A percentile compares a stretch with the other conserved stretches of the same genome.
These are phyloP conservation scores for Himantopus leucocephalus DNA, from an alignment of 2,113 vertebrate species.

Conservation along the genomic window DNA sequence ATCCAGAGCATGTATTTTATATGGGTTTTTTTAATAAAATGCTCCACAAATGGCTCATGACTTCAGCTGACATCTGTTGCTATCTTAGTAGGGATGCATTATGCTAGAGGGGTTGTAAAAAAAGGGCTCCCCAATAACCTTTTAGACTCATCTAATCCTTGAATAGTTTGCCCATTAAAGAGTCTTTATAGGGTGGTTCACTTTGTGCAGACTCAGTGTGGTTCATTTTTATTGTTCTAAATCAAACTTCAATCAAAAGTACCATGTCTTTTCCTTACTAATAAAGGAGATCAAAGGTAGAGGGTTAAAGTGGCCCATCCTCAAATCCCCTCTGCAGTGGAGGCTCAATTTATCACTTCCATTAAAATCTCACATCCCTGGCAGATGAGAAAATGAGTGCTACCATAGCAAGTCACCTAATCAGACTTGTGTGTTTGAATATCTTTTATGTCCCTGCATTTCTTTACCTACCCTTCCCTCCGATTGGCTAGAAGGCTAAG, in stretches of 20 bases:
- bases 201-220: neutral
- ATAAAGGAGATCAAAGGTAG: neutral
- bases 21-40: neutral
- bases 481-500: neutral
- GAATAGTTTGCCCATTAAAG: neutral
- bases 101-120: neutral
- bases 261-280: neutral
- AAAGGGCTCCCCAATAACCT: accelerated
- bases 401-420: neutral
- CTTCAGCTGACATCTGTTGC: neutral
- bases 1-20: neutral
- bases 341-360: neutral
- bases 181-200: neutral
- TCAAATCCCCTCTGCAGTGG: neutral
- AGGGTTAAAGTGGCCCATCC: neutral
- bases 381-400: neutral
- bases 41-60: neutral
- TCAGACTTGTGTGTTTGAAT: neutral
- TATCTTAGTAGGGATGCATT: neutral
- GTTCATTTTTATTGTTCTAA: neutral
- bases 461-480: neutral
- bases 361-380: neutral
- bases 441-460: neutral
- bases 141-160: neutral
- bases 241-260: neutral